These are phyloP conservation scores for Cheilosia impressa DNA, from an alignment of 2,888 invertebrate species.

Conservation along the genomic window DNA sequence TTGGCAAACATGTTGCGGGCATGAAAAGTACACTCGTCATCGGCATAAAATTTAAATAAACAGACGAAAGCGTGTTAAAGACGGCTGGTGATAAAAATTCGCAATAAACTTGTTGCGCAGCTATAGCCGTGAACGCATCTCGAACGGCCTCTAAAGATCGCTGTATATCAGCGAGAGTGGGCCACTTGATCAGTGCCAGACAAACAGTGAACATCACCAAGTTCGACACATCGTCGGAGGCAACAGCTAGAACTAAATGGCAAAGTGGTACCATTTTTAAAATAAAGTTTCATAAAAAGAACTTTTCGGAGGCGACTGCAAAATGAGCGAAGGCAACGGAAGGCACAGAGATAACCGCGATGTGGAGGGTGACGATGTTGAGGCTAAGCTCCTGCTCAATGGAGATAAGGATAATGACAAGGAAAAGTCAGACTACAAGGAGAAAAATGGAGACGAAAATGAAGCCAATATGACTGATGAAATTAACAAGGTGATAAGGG, in stretches of 20 bases:
- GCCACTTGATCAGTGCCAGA: constrained; percentile 51
- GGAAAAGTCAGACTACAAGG: constrained; percentile 76
- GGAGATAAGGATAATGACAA: constrained; percentile 59
- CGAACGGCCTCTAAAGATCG: constrained; percentile 41
- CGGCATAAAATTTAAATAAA: constrained; percentile 48
- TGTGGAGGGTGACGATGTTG: constrained; percentile 65
- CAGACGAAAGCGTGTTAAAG: not conserved
- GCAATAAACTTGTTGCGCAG: constrained; percentile 44
- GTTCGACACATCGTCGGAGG: not conserved
- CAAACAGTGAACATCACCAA: constrained; percentile 25
- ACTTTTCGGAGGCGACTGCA: not conserved
- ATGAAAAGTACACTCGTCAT: not conserved
- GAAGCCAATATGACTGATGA: constrained; percentile 81
- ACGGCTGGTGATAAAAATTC: constrained; percentile 41
- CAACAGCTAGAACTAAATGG: not conserved
- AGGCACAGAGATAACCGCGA: constrained; percentile 59
- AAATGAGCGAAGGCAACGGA: constrained; percentile 62
- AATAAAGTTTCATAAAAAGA: constrained; percentile 1
- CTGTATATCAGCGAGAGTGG: constrained; percentile 26
- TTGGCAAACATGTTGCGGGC: not conserved
- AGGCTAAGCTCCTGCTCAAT: constrained; percentile 78
- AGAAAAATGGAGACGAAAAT: constrained; percentile 75
- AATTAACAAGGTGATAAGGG: constrained; percentile 84
- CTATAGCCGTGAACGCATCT: constrained; percentile 10
- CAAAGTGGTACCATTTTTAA: not conserved